A percentile compares a stretch with the other conserved stretches of the same genome.
phyloP scores from a whole-genome alignment of 2,797 vertebrate genomes.

The Channallabes apus region DNA sequence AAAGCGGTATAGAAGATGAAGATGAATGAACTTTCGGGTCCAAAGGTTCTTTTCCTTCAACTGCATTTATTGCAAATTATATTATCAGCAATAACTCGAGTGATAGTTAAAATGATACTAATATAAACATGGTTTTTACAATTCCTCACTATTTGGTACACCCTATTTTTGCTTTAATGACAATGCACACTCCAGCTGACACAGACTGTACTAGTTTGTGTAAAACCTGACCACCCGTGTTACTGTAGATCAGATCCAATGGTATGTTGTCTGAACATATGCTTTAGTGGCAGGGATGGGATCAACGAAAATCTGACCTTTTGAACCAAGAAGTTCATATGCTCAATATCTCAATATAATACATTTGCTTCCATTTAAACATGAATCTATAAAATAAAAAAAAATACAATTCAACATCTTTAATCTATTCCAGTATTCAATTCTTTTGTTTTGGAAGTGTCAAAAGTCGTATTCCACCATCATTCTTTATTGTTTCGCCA shows the following conservation, averaged over 20 bases:
- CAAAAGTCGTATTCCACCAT: neutral
- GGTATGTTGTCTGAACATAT: neutral
- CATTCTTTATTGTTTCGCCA: too few species aligned
- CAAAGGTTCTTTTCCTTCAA: too few species aligned
- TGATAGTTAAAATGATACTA: neutral
- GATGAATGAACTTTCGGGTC: neutral
- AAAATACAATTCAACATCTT: neutral
- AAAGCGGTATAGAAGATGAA: too few species aligned
- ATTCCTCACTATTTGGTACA: neutral
- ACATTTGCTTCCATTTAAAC: neutral
- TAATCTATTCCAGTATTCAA: neutral
- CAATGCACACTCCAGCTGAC: neutral
- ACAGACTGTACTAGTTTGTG: neutral
- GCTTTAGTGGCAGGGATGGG: neutral
- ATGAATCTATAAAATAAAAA: neutral
- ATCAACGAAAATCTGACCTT: neutral
- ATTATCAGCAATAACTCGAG: neutral
- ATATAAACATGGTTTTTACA: neutral
- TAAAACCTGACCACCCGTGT: neutral
- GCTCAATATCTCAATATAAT: neutral
- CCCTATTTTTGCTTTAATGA: neutral
- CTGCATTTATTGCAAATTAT: neutral
- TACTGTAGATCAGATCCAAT: neutral
- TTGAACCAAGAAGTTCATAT: neutral
- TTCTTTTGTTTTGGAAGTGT: neutral